Evolutionary conservation across 2,888 invertebrate species (phyloP), one percentile per base, ranked within the genome.

Genomic region (Tachina fera): DNA sequence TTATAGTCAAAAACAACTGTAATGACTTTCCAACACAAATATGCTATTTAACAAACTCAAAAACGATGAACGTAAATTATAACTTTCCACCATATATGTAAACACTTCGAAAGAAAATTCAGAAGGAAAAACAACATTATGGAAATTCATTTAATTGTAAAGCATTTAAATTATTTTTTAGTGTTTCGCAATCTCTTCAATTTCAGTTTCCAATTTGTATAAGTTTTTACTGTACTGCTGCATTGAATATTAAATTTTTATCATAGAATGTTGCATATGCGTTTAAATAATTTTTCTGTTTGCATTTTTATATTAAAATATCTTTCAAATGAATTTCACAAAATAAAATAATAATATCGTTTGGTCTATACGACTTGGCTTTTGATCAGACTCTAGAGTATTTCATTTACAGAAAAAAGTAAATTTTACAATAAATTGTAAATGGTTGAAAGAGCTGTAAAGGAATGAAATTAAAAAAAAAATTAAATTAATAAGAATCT

Each of bases 331-430:
- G 61, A 63, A 71, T 70, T 71, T 70, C 19, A 49, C 45, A 75
- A 81, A 75, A 76, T 75, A 75, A 81, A 80, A 76, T 63, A 82
- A 82, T 76, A 75, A 81, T 53, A 76, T 49, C n/a, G 82, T 76
- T 70, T 75, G 68, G 61, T 45, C 39, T 39, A 75, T 70, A 75
- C 68, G 61, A 75, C 43, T 75, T 70, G 56, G 63, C 61, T 82
- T 82, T 76, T 70, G 63, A 71, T 76, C 82, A 82, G 63, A 76
- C 63, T 47, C 70, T 70, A 76, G 70, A 63, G 82, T 71, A 63
- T 82, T 76, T 58, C 39, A 82, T 76, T 70, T 82, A 63, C 4
- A 82, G 53, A 75, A 76, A n/a, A 61, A 67, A 74, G 51, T 70
- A 8, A 47, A 63, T 63, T 56, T 47, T 58, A 49, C 63, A 47